Percentiles rank a stretch among this genome's conserved stretches.
phyloP scores from a whole-genome alignment of 2,797 vertebrate genomes.

The Tangara arthus region DNA sequence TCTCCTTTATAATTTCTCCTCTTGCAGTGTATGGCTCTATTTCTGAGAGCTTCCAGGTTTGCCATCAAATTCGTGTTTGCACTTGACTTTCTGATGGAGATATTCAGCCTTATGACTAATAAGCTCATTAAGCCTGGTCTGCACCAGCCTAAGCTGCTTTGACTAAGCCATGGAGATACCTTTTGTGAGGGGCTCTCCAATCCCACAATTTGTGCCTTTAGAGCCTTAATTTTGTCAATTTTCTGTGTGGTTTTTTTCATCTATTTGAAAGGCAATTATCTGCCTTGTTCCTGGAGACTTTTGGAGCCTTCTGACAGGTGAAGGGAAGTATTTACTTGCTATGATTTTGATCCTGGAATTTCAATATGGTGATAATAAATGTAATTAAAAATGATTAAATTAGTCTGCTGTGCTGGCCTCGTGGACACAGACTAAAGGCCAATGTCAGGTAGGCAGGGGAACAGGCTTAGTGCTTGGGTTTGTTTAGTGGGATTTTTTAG shows the following conservation, averaged over 20 bases:
- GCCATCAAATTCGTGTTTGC: not conserved
- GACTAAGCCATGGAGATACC: not conserved
- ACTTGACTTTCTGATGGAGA: slow-evolving; percentile 31
- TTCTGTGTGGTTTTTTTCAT: not conserved
- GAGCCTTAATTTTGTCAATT: not conserved
- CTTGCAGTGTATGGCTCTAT: not conserved
- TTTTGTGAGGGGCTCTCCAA: not conserved
- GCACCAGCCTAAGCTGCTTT: slow-evolving; percentile 8
- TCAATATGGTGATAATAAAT: not conserved
- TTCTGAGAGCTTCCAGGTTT: not conserved
- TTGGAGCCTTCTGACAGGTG: not conserved
- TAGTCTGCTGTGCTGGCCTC: not conserved
- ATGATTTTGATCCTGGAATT: not conserved
- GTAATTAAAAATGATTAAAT: not conserved
- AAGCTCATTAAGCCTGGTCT: slow-evolving; percentile 26
- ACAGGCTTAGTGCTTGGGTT: not conserved
- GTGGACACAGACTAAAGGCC: not conserved
- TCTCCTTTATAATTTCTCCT: not conserved
- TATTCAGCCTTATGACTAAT: slow-evolving; percentile 13
- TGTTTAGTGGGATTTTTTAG: not conserved
- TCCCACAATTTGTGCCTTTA: not conserved
- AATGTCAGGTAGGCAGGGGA: not conserved
- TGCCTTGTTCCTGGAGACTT: not conserved
- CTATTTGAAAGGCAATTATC: not conserved
- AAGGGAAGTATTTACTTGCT: not conserved